phyloP scores from a whole-genome alignment of 2,888 invertebrate species.

The Phortica magna region DNA sequence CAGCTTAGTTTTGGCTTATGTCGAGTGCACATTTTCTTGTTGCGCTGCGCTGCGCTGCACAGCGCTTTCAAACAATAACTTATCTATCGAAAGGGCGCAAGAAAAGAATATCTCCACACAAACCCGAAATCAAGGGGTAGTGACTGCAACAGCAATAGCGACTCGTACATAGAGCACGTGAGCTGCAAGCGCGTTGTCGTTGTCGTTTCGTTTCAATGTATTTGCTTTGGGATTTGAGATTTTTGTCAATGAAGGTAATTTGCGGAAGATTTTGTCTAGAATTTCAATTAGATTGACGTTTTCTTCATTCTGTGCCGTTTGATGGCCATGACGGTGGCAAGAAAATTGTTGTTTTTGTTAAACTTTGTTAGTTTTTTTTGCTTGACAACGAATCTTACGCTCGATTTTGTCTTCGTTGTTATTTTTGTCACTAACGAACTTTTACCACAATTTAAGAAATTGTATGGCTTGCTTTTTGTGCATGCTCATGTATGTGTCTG shows the following conservation, averaged over 20 bases:
- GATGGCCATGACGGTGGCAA: neutral
- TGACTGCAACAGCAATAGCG: neutral
- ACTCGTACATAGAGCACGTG: neutral
- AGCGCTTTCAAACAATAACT: slow-evolving; percentile 11
- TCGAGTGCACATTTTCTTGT: slow-evolving; percentile 10
- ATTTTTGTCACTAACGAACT: slow-evolving; percentile 29
- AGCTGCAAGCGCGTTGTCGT: neutral
- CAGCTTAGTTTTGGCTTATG: slow-evolving; percentile 4
- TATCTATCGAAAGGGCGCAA: neutral
- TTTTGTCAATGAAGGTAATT: slow-evolving; percentile 78
- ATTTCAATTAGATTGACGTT: slow-evolving; percentile 77
- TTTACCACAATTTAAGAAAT: slow-evolving; percentile 25
- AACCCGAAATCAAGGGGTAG: neutral
- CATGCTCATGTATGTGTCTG: neutral
- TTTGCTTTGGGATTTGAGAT: slow-evolving; percentile 75
- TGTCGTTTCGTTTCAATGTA: neutral
- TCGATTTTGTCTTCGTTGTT: neutral
- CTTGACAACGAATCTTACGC: neutral
- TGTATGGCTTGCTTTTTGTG: slow-evolving; percentile 21
- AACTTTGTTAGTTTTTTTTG: neutral
- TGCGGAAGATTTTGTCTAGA: slow-evolving; percentile 78
- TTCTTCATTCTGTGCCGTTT: slow-evolving; percentile 37
- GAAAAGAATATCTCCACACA: neutral
- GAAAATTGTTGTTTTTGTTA: slow-evolving; percentile 19
- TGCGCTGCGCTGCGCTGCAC: neutral